Evolutionary conservation across 2,888 invertebrate species (phyloP).

Genomic region (Drepanosiphum platanoidis): DNA sequence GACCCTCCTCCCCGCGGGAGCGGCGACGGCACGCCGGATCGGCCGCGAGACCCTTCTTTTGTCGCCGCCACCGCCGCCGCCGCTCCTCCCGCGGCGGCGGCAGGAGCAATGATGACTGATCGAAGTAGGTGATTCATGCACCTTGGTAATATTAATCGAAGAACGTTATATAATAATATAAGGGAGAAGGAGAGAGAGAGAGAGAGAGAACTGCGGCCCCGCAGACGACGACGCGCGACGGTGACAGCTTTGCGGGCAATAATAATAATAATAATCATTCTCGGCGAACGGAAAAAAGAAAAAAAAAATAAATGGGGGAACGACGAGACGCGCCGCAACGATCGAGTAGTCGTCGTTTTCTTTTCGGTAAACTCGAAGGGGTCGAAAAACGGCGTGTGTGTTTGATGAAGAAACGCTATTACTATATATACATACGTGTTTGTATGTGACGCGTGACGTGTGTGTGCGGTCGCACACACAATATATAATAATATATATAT

Average conservation of each 20-base stretch:
- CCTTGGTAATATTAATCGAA: constrained; percentile 59
- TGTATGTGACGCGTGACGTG: neutral
- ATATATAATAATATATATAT: neutral
- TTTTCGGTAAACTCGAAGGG: constrained; percentile 33
- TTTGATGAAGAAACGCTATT: constrained; percentile 54
- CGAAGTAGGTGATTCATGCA: constrained; percentile 61
- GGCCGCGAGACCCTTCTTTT: constrained; percentile 43
- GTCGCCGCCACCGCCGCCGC: constrained; percentile 7
- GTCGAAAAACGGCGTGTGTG: constrained; percentile 11
- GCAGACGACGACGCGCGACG: too few relatives aligned
- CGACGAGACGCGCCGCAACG: constrained; percentile 22
- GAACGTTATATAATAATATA: constrained; percentile 32
- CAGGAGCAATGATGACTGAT: constrained; percentile 54
- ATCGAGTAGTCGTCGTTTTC: constrained; percentile 42
- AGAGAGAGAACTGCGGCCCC: neutral
- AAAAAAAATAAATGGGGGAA: too few relatives aligned
- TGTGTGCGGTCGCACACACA: neutral
- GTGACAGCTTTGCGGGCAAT: constrained; percentile 62
- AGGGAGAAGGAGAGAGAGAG: neutral
- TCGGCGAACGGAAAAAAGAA: neutral
- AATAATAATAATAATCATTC: constrained; percentile 61
- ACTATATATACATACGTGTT: neutral
- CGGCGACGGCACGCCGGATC: neutral
- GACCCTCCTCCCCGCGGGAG: constrained; percentile 19
- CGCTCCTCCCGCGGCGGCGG: neutral